Conservation (phyloP, 2,797 vertebrate species). For the Calcarius lapponicus region DNA sequence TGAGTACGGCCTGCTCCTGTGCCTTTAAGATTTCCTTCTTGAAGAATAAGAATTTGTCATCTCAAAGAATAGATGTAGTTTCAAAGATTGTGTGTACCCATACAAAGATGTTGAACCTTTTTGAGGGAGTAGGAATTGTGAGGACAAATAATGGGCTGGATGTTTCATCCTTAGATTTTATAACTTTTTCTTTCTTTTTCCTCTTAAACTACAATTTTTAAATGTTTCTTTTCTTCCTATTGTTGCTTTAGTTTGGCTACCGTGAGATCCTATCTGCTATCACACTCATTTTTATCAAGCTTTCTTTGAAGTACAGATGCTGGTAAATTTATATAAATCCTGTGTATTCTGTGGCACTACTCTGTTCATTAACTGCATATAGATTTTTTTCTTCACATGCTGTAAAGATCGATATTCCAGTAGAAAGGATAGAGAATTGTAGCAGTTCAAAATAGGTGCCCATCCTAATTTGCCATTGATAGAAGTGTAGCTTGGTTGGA, state of each 20-base stretch:
- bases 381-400: constrained; percentile 31
- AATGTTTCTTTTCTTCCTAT: neutral
- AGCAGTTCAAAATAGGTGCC: neutral
- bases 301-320: neutral
- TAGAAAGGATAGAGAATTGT: neutral
- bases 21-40: neutral
- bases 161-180: constrained; percentile 41
- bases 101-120: neutral
- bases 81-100: neutral
- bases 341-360: neutral
- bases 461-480: neutral
- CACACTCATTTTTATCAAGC: neutral
- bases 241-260: neutral
- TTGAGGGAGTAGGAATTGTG: neutral
- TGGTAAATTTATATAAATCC: neutral
- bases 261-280: neutral
- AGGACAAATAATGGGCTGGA: neutral
- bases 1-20: neutral
- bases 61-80: neutral
- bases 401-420: neutral
- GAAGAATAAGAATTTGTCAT: neutral
- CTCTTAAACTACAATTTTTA: neutral
- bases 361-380: constrained; percentile 16
- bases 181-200: constrained; percentile 38
- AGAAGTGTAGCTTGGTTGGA: neutral